Percentiles rank a stretch among this genome's conserved stretches.
These are phyloP conservation scores for Callopanchax toddi DNA, from an alignment of 2,113 vertebrate species.

Conservation along the genomic window DNA sequence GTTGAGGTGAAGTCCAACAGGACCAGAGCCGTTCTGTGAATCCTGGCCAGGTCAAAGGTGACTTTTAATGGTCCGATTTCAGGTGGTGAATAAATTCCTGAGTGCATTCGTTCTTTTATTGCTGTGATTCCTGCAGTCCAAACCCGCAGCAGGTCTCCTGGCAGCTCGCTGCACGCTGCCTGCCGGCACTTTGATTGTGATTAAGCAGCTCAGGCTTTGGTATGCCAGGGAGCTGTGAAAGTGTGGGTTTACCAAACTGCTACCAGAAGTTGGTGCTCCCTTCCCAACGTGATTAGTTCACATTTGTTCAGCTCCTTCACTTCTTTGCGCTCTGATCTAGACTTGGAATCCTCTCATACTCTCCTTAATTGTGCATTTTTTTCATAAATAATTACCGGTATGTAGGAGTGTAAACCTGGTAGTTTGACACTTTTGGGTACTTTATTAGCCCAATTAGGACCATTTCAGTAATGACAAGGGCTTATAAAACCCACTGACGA, in stretches of 20 bases:
- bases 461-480: not conserved
- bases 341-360: not conserved
- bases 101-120: slow-evolving; percentile 14
- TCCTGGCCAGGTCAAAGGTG: slow-evolving; percentile 1
- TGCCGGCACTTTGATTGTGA: slow-evolving; percentile 50
- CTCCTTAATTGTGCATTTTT: not conserved
- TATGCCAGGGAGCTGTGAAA: slow-evolving; percentile 20
- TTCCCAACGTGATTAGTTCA: not conserved
- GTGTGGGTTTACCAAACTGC: slow-evolving; percentile 16
- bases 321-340: not conserved
- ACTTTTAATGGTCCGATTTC: slow-evolving; percentile 20
- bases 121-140: slow-evolving; percentile 20
- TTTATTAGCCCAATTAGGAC: slow-evolving; percentile 8
- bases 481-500: slow-evolving; percentile 11
- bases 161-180: slow-evolving; percentile 49
- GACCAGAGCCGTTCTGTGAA: not conserved
- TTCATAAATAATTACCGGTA: not conserved
- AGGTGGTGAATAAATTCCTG: slow-evolving; percentile 38
- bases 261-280: not conserved
- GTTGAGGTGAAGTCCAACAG: not conserved
- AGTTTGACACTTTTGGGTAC: slow-evolving; percentile 3
- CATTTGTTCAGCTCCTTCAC: slow-evolving; percentile 9
- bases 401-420: slow-evolving; percentile 2
- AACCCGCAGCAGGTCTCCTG: slow-evolving; percentile 38
- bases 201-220: slow-evolving; percentile 25